phyloP scores from a whole-genome alignment of 1,140 invertebrate genomes.

The Forficula auricularia region DNA sequence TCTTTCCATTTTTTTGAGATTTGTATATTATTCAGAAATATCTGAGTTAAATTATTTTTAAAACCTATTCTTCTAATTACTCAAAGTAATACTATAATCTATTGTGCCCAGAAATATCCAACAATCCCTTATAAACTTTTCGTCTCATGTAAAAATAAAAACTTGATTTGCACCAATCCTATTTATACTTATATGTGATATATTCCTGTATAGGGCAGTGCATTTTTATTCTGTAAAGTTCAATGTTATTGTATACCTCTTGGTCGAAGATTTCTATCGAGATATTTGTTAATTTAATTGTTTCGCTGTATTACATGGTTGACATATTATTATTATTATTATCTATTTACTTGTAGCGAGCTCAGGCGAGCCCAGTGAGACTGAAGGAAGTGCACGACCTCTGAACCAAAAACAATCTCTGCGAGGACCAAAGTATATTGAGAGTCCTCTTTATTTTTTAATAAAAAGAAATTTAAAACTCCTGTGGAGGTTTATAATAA shows the following conservation, averaged over 20 bases:
- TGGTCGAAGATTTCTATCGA: background rate
- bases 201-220: slow-evolving; percentile 18
- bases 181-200: slow-evolving; percentile 17
- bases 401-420: slow-evolving; percentile 8
- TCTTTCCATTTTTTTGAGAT: background rate
- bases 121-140: slow-evolving; percentile 7
- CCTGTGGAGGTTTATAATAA: background rate
- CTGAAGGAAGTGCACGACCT: slow-evolving; percentile 17
- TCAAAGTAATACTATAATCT: too few species aligned
- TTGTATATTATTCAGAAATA: background rate
- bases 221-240: slow-evolving; percentile 16
- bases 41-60: too few species aligned
- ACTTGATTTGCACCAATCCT: slow-evolving; percentile 13
- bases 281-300: too few species aligned
- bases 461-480: background rate
- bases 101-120: slow-evolving; percentile 11
- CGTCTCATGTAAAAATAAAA: too few species aligned
- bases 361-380: slow-evolving; percentile 13
- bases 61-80: too few species aligned
- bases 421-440: background rate
- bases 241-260: slow-evolving; percentile 10
- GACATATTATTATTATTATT: too few species aligned
- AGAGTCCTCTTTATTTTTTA: background rate
- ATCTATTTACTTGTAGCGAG: too few species aligned
- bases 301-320: too few species aligned